Base-by-base conservation (phyloP, 2,113 vertebrate genomes). In the Neomonachus schauinslandi region DNA sequence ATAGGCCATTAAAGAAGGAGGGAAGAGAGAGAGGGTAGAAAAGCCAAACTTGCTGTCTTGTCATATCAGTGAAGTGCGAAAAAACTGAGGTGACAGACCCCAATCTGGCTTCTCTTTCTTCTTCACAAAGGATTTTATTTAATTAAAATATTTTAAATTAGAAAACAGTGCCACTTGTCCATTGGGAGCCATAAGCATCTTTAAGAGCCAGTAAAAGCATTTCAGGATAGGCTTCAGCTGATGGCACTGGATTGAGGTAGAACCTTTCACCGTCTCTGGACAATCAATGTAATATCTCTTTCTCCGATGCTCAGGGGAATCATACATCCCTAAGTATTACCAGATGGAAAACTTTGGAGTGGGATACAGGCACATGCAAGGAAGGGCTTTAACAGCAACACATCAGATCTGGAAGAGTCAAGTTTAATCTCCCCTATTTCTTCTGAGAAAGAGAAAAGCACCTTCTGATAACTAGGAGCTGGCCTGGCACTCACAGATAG, bases 141-240 rank as follows among this genome's bases (percentile, higher is more conserved):
- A 95, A 98, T 97, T 98, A 98, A 98, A 96, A 95, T 97, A 96
- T 97, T 95, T 98, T 92, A 95, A 93, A 97, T 97, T 93, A 93
- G 96, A 95, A 97, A 96, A 97, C 19, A 93, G 61, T 97, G 94
- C 51, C 85, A 88, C 61, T 61, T 16, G 1, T 89, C 96, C 95
- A 84, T 3, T 39, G 96, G 95, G 97, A 98, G 42, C 80, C 84
- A 61, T 97, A 63, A 87, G 87, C 87, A 49, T 89, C 81, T 91
- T 87, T 96, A 63, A 88, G 61, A 97, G 94, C 57, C 95, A 93
- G 36, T 87, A 95, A 97, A 98, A 98, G n/a, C 94, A 90, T 84
- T 96, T 97, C 72, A 97, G 63, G 61, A 51, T 26, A 57, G 49
- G 55, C 22, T 91, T 94, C 49, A 53, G 87, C 53, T 94, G 97